Conservation (phyloP, 64 coral and sea anemone genomes). For the Pachyseris speciosa region DNA sequence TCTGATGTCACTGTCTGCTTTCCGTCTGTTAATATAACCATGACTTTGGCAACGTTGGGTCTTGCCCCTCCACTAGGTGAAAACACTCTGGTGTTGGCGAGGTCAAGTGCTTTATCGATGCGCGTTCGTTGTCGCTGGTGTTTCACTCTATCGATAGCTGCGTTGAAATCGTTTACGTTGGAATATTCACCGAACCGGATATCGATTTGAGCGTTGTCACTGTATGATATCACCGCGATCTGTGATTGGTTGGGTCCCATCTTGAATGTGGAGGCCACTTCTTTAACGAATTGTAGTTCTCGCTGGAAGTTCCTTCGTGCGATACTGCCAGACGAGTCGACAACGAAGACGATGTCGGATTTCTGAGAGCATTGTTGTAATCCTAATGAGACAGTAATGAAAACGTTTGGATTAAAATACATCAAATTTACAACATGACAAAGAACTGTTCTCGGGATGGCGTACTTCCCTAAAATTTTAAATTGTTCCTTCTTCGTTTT, state of each 20-base stretch:
- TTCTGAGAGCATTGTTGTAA: conserved; percentile 25
- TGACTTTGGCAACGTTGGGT: conserved; percentile 39
- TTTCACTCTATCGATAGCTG: conserved; percentile 16
- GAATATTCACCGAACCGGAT: conserved; percentile 26
- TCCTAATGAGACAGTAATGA: background rate
- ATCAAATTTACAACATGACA: too few species aligned
- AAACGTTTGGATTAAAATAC: background rate
- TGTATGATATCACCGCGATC: conserved; percentile 59
- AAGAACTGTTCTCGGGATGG: too few species aligned
- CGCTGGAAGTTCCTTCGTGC: background rate
- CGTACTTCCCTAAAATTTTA: too few species aligned
- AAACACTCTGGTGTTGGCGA: conserved; percentile 16
- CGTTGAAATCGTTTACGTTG: conserved; percentile 48
- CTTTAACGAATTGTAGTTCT: conserved; percentile 40
- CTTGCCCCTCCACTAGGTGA: background rate
- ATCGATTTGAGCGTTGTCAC: conserved; percentile 22
- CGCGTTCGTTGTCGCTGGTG: conserved; percentile 13
- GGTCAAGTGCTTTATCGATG: conserved; percentile 47
- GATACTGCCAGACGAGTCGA: conserved; percentile 45
- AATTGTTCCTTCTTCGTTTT: too few species aligned
- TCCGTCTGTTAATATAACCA: conserved; percentile 49
- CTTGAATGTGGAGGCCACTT: conserved; percentile 36
- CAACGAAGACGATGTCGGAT: conserved; percentile 37
- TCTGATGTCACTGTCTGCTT: conserved; percentile 10
- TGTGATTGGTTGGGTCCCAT: conserved; percentile 18